Evolutionary conservation across 2,113 vertebrate species (phyloP).

Genomic region (Lucifuga dentata): DNA sequence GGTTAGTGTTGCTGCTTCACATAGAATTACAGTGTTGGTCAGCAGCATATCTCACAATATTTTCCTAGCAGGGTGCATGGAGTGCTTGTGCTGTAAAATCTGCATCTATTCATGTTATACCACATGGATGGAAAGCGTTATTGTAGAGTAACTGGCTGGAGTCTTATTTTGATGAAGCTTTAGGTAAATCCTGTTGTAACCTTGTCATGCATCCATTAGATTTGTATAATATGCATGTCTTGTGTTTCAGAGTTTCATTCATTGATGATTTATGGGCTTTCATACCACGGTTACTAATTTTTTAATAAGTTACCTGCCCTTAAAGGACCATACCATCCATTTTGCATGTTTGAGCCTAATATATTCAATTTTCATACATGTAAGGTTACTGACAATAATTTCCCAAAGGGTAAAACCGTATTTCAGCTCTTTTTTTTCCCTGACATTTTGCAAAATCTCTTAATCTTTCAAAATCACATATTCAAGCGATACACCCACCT

Average conservation of each 20-base stretch:
- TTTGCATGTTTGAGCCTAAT: too few species aligned
- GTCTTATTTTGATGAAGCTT: slow-evolving; percentile 6
- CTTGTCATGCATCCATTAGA: not conserved
- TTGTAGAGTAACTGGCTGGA: slow-evolving; percentile 6
- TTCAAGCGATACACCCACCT: too few species aligned
- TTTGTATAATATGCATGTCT: not conserved
- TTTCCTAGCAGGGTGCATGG: not conserved
- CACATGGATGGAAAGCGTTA: slow-evolving; percentile 7
- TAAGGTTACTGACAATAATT: too few species aligned
- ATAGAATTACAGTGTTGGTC: not conserved
- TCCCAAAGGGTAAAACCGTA: too few species aligned
- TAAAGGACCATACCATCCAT: too few species aligned
- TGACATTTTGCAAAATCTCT: too few species aligned
- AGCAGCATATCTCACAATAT: slow-evolving; percentile 1
- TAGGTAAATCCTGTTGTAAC: slow-evolving; percentile 11
- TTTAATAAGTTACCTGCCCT: too few species aligned
- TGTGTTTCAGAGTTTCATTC: not conserved
- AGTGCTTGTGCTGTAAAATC: slow-evolving; percentile 22
- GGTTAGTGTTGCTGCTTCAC: not conserved
- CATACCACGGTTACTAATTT: too few species aligned
- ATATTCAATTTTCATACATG: too few species aligned
- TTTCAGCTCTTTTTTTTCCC: too few species aligned
- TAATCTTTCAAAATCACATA: too few species aligned
- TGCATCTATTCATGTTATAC: slow-evolving; percentile 9
- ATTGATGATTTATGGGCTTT: slow-evolving; percentile 22